A percentile compares a stretch with the other conserved stretches of the same genome.
Conservation (phyloP, 2,888 invertebrate species). For the Clivina fossor region DNA sequence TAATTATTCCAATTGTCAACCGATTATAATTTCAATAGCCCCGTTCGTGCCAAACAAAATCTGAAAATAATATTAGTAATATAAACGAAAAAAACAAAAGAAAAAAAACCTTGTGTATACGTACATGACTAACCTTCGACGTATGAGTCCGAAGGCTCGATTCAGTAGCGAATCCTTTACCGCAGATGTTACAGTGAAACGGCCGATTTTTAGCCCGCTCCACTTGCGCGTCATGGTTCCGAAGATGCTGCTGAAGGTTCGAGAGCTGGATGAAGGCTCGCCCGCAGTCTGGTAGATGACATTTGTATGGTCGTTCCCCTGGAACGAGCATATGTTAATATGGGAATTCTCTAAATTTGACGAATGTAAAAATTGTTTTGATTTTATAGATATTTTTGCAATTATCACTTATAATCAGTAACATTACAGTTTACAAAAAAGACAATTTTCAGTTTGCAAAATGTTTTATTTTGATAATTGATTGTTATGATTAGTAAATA, state of each 20-base stretch:
- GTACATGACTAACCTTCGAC: slow-evolving; percentile 88
- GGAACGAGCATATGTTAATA: slow-evolving; percentile 56
- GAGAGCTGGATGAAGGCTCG: slow-evolving; percentile 95
- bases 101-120: slow-evolving; percentile 51
- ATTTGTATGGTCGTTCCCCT: slow-evolving; percentile 97
- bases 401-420: too few species aligned
- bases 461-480: too few species aligned
- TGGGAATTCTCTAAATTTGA: too few species aligned
- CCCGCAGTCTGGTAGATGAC: slow-evolving; percentile 93
- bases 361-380: too few species aligned
- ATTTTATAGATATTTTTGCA: too few species aligned
- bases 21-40: too few species aligned
- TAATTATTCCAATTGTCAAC: too few species aligned
- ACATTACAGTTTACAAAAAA: too few species aligned
- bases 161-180: slow-evolving; percentile 95
- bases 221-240: slow-evolving; percentile 95
- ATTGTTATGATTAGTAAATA: too few species aligned
- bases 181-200: slow-evolving; percentile 95
- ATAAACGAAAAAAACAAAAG: slow-evolving; percentile 30
- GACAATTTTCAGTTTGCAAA: too few species aligned
- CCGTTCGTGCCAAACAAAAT: too few species aligned
- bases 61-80: too few species aligned
- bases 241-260: slow-evolving; percentile 92
- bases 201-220: slow-evolving; percentile 93
- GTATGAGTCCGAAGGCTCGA: slow-evolving; percentile 94